Evolutionary conservation across 2,113 vertebrate genomes (phyloP).

Genomic region (Dasyurus viverrinus): DNA sequence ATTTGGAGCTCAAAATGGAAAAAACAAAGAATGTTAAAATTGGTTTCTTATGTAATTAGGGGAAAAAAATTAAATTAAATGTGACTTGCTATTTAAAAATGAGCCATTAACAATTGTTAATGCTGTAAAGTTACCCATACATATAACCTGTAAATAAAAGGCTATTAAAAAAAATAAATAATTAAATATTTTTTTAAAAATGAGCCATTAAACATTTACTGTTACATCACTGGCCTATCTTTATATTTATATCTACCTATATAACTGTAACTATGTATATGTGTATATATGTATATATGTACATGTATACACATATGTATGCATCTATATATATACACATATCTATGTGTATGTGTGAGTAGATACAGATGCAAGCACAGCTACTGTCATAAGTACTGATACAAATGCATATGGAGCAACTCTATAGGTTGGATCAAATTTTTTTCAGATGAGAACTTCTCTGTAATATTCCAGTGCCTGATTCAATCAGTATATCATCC

Average conservation of each 20-base stretch:
- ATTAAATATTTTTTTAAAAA: no score
- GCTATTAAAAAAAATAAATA: no score
- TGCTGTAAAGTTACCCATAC: no score
- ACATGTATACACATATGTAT: no score
- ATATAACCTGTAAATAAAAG: no score
- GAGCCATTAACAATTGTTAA: neutral
- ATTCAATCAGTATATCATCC: neutral
- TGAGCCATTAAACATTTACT: neutral
- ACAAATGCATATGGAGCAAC: neutral
- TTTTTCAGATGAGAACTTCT: neutral
- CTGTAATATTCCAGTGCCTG: neutral
- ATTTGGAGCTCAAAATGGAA: neutral
- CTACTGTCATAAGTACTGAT: neutral
- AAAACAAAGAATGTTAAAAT: neutral
- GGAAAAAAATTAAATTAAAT: neutral
- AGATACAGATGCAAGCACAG: neutral
- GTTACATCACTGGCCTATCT: neutral
- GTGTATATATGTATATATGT: neutral
- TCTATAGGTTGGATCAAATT: neutral
- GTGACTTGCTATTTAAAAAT: neutral
- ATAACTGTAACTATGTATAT: neutral
- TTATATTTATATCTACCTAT: neutral
- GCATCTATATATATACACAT: no score
- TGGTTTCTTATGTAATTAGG: neutral
- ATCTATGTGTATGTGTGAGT: neutral